Evolutionary conservation across 2,113 vertebrate genomes (phyloP).

Genomic region (mouse (Mus musculus)): DNA sequence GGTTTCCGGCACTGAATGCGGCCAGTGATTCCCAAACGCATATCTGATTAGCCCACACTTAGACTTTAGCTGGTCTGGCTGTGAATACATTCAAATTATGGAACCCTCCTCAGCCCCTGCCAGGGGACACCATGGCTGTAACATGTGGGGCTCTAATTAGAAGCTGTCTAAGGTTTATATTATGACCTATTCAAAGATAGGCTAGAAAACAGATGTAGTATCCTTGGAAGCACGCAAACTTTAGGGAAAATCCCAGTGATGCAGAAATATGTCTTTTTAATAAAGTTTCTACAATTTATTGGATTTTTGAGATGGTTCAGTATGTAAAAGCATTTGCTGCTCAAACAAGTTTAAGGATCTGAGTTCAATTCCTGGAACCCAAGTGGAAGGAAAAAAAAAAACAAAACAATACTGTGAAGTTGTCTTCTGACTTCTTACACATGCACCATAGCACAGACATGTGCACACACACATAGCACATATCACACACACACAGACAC

Average conservation of each 20-base stretch:
- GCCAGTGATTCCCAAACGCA: neutral
- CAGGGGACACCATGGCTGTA: neutral
- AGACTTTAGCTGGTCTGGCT: neutral
- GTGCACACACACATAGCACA: neutral
- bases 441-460: neutral
- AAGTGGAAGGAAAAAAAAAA: neutral
- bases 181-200: neutral
- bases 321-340: neutral
- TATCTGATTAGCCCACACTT: neutral
- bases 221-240: neutral
- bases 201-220: neutral
- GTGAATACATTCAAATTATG: neutral
- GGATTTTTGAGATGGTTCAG: neutral
- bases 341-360: no score
- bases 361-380: neutral
- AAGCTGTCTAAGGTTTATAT: neutral
- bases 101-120: neutral
- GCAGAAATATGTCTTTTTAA: conserved; percentile 13
- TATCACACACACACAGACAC: neutral
- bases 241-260: neutral
- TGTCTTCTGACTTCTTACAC: neutral
- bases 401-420: neutral
- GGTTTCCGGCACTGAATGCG: neutral
- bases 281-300: neutral
- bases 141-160: neutral